Evolutionary conservation across 2,797 vertebrate genomes (phyloP).

Genomic region (Hypotaenidia okinawae): DNA sequence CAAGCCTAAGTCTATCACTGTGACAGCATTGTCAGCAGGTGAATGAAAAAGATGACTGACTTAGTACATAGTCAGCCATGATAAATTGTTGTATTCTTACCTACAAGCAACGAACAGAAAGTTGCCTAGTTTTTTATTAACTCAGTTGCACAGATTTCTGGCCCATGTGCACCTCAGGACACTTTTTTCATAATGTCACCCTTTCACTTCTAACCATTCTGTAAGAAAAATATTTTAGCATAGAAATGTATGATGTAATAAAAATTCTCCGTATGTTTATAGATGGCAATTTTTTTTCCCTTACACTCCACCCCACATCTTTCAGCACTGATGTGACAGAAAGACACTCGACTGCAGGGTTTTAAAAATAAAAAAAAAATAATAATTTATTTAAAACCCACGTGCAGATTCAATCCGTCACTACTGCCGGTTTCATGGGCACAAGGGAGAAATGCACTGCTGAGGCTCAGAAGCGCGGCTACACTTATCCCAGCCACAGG

Average conservation of each 20-base stretch:
- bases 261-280: background rate
- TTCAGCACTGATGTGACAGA: background rate
- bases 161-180: background rate
- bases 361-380: too few relatives aligned
- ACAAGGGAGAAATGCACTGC: too few relatives aligned
- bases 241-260: background rate
- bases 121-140: background rate
- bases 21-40: background rate
- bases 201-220: background rate
- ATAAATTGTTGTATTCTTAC: background rate
- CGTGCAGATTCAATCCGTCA: too few relatives aligned
- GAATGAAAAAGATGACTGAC: background rate
- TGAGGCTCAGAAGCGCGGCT: too few relatives aligned
- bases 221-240: background rate
- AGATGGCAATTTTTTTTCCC: background rate
- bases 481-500: too few relatives aligned
- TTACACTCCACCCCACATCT: rapidly evolving
- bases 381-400: too few relatives aligned
- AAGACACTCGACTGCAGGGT: too few relatives aligned
- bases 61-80: background rate
- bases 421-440: too few relatives aligned
- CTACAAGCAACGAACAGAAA: background rate
- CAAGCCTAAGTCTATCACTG: background rate
- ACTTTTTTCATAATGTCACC: background rate
- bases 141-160: background rate